Evolutionary conservation across 2,888 invertebrate genomes (phyloP).

Genomic region (Cordilura impudica): DNA sequence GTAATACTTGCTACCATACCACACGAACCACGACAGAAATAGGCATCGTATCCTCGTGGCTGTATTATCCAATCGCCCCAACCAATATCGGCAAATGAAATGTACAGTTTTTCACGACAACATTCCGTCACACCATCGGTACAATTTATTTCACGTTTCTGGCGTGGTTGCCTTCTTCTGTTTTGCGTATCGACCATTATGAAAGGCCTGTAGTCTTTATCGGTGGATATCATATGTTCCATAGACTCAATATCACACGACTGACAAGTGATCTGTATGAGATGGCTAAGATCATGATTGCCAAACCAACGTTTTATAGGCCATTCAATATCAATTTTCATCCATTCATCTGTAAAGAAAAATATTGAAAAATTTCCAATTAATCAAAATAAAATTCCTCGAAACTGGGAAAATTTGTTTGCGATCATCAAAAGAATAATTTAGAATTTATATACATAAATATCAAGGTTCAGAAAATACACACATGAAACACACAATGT

Average conservation of each 20-base stretch:
- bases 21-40: conserved; percentile 91
- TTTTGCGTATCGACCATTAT: conserved; percentile 88
- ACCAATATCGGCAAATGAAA: conserved; percentile 90
- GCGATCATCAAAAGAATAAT: no score
- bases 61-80: conserved; percentile 94
- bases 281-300: conserved; percentile 83
- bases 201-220: conserved; percentile 86
- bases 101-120: conserved; percentile 89
- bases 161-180: conserved; percentile 80
- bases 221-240: conserved; percentile 82
- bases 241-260: conserved; percentile 84
- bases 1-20: conserved; percentile 85
- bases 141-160: conserved; percentile 84
- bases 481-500: no score
- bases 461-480: no score
- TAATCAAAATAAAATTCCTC: background rate
- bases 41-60: conserved; percentile 90
- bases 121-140: conserved; percentile 85
- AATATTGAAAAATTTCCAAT: background rate
- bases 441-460: no score
- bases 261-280: conserved; percentile 87
- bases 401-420: no score
- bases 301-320: conserved; percentile 88
- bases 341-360: conserved; percentile 84
- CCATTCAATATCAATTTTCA: conserved; percentile 87